phyloP scores from a whole-genome alignment of 2,113 vertebrate genomes.

The Scomber colias region DNA sequence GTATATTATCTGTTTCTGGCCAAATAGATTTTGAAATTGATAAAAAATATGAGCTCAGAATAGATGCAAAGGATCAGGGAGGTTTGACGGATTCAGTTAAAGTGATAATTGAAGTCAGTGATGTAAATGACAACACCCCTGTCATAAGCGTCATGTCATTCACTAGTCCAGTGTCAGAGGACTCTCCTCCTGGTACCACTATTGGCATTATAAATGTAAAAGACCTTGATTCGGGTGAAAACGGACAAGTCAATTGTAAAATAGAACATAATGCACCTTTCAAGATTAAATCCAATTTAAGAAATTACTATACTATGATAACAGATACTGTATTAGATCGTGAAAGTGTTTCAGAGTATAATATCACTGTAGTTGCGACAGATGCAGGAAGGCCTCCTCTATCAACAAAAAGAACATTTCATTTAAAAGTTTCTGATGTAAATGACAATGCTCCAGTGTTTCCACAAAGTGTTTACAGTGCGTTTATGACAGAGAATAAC shows the following conservation, averaged over 20 bases:
- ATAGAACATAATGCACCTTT: constrained; percentile 26
- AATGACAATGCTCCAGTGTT: constrained; percentile 71
- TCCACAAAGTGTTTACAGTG: constrained; percentile 22
- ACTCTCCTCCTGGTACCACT: constrained; percentile 61
- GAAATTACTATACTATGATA: constrained; percentile 30
- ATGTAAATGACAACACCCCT: constrained; percentile 72
- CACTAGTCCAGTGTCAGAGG: constrained; percentile 58
- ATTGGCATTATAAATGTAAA: constrained; percentile 67
- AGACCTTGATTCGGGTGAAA: constrained; percentile 65
- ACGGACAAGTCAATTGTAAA: constrained; percentile 31
- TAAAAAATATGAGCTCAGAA: constrained; percentile 44
- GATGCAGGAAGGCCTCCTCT: constrained; percentile 54
- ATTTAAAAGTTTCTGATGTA: constrained; percentile 58
- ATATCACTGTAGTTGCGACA: constrained; percentile 35
- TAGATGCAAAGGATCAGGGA: constrained; percentile 70
- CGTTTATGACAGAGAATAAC: constrained; percentile 60
- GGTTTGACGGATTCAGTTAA: constrained; percentile 62
- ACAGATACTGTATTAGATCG: constrained; percentile 29
- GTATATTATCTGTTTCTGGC: no score
- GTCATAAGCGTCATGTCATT: constrained; percentile 57
- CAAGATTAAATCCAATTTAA: constrained; percentile 29
- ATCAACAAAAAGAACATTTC: constrained; percentile 14
- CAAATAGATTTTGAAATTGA: constrained; percentile 48
- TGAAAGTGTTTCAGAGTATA: constrained; percentile 34
- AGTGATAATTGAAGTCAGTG: constrained; percentile 67